A percentile compares a stretch with the other conserved stretches of the same genome.
Conservation (phyloP, 2,888 invertebrate species). For the Helleia helle region DNA sequence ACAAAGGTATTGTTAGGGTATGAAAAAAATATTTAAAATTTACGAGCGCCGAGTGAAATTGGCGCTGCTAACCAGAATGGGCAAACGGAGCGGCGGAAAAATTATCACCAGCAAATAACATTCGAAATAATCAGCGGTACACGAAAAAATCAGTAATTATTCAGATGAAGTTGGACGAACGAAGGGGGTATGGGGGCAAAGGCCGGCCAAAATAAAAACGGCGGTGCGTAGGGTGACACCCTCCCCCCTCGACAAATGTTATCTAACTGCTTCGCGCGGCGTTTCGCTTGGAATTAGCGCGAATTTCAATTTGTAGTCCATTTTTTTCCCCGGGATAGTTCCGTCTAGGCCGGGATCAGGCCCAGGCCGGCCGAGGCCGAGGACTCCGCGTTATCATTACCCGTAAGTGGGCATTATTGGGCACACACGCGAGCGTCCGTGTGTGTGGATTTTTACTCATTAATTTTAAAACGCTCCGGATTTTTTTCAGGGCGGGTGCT, state of each 20-base stretch:
- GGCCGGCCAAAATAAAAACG: conserved; percentile 73
- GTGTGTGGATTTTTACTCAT: conserved; percentile 75
- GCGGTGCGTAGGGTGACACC: conserved; percentile 71
- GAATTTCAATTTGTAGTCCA: conserved; percentile 66
- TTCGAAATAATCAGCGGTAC: conserved; percentile 74
- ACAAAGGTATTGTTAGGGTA: not conserved
- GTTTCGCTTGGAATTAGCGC: conserved; percentile 62
- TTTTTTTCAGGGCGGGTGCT: conserved; percentile 73
- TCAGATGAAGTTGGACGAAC: conserved; percentile 74
- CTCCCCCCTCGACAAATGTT: conserved; percentile 61
- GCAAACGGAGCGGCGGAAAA: conserved; percentile 64
- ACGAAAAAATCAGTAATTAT: conserved; percentile 75
- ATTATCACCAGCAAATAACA: conserved; percentile 73
- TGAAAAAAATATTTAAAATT: not conserved
- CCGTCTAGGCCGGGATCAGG: conserved; percentile 22
- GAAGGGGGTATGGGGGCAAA: conserved; percentile 69
- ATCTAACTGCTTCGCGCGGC: conserved; percentile 69
- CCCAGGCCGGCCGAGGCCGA: not conserved
- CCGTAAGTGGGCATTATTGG: conserved; percentile 52
- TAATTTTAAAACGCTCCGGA: conserved; percentile 76
- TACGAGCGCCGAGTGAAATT: not conserved
- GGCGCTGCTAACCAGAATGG: conserved; percentile 25
- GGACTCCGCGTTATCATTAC: conserved; percentile 29
- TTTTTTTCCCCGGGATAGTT: conserved; percentile 61
- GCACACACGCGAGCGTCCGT: conserved; percentile 60